A percentile compares a stretch with the other conserved stretches of the same genome.
Conservation (phyloP, 1,140 invertebrate species). For the Achroia grisella region DNA sequence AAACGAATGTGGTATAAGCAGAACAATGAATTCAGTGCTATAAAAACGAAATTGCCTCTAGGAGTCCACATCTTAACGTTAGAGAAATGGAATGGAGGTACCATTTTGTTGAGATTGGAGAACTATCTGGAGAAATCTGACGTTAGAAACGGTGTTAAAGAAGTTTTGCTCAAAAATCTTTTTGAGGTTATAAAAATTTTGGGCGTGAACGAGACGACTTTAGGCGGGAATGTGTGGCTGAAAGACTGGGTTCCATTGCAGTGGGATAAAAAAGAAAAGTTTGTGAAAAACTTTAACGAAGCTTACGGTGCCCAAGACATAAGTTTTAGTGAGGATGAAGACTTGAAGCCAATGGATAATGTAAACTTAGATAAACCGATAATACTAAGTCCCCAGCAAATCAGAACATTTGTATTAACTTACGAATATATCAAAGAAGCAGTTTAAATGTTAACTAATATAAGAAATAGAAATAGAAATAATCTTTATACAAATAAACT, state of each 20-base stretch:
- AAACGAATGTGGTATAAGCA: conserved; percentile 14
- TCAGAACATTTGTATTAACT: conserved; percentile 23
- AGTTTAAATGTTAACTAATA: too few relatives aligned
- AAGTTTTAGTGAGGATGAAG: conserved; percentile 7
- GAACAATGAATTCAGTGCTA: conserved; percentile 28
- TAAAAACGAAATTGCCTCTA: conserved; percentile 75
- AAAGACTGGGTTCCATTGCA: conserved; percentile 65
- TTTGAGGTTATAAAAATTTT: conserved; percentile 75
- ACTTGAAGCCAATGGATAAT: conserved; percentile 3
- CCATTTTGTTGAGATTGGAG: conserved; percentile 86
- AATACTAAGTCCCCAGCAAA: conserved; percentile 32
- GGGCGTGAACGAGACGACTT: conserved; percentile 75
- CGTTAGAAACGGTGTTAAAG: conserved; percentile 54
- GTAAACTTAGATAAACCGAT: conserved; percentile 17
- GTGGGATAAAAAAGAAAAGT: conserved; percentile 51
- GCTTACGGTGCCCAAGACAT: conserved; percentile 22
- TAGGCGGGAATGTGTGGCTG: conserved; percentile 79
- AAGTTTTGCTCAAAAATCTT: conserved; percentile 45
- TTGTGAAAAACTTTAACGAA: conserved; percentile 38
- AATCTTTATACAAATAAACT: too few relatives aligned
- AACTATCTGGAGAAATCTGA: conserved; percentile 88
- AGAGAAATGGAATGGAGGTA: conserved; percentile 82
- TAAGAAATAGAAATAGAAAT: too few relatives aligned
- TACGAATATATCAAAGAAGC: neutral
- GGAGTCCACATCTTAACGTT: conserved; percentile 91